Evolutionary conservation across 2,888 invertebrate genomes (phyloP), one percentile per base, ranked within the genome.

Genomic region (Eudemis profundana): DNA sequence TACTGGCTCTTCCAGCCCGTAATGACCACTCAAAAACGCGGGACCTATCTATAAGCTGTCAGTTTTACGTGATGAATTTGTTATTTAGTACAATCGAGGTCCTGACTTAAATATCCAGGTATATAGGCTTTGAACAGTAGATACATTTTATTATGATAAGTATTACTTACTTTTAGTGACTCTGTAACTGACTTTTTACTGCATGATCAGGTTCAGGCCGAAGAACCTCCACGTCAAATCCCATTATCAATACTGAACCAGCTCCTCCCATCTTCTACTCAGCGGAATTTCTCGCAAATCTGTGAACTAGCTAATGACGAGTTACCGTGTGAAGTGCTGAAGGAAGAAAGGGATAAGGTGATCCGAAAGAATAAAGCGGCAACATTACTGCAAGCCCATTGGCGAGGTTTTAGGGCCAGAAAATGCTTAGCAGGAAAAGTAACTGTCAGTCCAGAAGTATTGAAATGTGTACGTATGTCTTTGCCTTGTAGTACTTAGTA

Each of bases 321-420:
- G 5, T 7, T 84, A 0, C 80, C 85, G 0, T 90, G 90, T 70
- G 86, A 83, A 0, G n/a, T 84, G 0, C 54, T 90, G 12, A 90
- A 87, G 61, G 77, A 78, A 5, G 84, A 88, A 67, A 77, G 89
- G 29, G 83, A 86, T 27, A 85, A 83, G 44, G 33, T 82, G 0
- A 77, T 89, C 1, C 79, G 47, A 23, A 82, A 71, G 63, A 86
- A 90, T 12, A 86, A 89, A 64, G 90, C 91, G 4, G 91, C 90
- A 0, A 87, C 82, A 0, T 14, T 74, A 0, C 68, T 92, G 7
- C 91, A 92, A 70, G 82, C 90, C 0, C 71, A 79, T 53, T 91
- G 91, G 91, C 80, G 89, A 74, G 90, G 90, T 1, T 63, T 74
- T 5, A 85, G 86, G 83, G 84, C 82, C 0, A 79, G 89, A 14